phyloP scores from a whole-genome alignment of 2,797 vertebrate species.

The Dermochelys coriacea region DNA sequence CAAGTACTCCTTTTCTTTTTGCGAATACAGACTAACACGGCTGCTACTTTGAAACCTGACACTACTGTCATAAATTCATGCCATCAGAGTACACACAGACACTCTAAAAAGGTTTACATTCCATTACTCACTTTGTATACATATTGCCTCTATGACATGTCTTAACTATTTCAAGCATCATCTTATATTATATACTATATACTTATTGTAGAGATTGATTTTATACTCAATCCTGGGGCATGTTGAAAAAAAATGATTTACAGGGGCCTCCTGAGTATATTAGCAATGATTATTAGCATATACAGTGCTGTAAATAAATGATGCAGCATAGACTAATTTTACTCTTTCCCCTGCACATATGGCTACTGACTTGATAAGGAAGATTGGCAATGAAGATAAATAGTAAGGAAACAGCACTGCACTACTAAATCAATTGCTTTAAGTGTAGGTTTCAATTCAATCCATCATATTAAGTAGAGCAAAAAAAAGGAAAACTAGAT shows the following conservation, averaged over 20 bases:
- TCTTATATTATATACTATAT: background rate
- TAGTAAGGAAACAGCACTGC: background rate
- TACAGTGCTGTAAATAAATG: background rate
- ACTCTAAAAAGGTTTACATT: background rate
- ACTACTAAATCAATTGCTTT: background rate
- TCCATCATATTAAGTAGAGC: background rate
- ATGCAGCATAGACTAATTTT: background rate
- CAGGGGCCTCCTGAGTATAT: background rate
- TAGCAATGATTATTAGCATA: background rate
- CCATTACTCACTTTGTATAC: background rate
- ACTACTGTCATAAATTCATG: background rate
- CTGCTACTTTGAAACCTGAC: too few species aligned
- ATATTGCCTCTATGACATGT: background rate
- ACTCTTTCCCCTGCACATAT: rapidly evolving
- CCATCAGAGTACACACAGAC: background rate
- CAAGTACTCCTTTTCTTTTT: too few species aligned
- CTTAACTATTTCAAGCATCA: background rate
- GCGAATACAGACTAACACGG: too few species aligned
- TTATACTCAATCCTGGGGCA: background rate
- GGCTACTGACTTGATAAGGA: background rate
- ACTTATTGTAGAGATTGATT: background rate
- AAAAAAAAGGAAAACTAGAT: background rate
- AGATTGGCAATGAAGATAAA: background rate
- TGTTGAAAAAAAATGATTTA: background rate
- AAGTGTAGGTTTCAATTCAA: background rate